These are phyloP conservation scores for Chesias legatella DNA, from an alignment of 2,888 invertebrate species.

Conservation along the genomic window DNA sequence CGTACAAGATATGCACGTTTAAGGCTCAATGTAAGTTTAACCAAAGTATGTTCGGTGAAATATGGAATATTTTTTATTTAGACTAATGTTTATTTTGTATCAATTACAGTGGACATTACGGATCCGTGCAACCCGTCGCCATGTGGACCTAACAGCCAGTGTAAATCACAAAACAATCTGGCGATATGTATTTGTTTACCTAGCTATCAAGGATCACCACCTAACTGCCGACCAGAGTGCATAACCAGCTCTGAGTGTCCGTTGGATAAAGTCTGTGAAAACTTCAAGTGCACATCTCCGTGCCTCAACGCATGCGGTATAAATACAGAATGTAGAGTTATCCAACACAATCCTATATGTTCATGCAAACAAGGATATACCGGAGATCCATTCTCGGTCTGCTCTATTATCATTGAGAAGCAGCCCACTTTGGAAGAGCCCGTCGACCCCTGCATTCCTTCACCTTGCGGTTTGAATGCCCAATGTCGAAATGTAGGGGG, in stretches of 20 bases:
- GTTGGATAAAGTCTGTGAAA: conserved; percentile 83
- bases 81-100: too few species aligned
- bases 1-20: conserved; percentile 82
- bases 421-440: conserved; percentile 43
- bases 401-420: conserved; percentile 51
- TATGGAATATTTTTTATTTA: too few species aligned
- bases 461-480: conserved; percentile 88
- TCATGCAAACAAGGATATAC: conserved; percentile 82
- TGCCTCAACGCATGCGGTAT: conserved; percentile 86
- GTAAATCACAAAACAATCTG: conserved; percentile 77
- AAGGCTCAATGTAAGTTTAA: conserved; percentile 80
- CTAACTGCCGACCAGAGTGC: conserved; percentile 86
- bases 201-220: conserved; percentile 84
- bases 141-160: conserved; percentile 87
- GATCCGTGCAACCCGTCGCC: conserved; percentile 85
- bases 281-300: conserved; percentile 86
- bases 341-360: conserved; percentile 86
- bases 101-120: conserved; percentile 52
- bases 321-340: conserved; percentile 85
- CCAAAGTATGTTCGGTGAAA: too few species aligned
- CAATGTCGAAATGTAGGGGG: conserved; percentile 78
- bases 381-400: conserved; percentile 83
- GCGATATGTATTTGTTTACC: conserved; percentile 87
- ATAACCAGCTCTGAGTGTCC: conserved; percentile 84
- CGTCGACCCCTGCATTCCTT: conserved; percentile 84